Evolutionary conservation across 2,797 vertebrate species (phyloP), one percentile per base, ranked within the genome.

Genomic region (Chaenodraco wilsoni): DNA sequence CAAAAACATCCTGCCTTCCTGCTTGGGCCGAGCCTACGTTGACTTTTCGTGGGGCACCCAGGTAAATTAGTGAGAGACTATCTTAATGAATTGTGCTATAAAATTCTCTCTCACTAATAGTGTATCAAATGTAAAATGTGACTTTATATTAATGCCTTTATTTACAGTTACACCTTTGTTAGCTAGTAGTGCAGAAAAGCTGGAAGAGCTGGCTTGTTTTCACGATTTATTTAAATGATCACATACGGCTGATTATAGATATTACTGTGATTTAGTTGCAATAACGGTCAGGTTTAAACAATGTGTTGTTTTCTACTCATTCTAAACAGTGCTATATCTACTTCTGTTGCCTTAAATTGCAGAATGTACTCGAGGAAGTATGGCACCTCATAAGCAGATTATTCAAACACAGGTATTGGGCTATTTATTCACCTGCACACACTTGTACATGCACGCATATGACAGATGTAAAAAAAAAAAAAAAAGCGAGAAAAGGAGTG

Each of bases 1-100:
- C 94, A 94, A 95, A 95, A 95, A 95, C 94, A 95, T 95, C 95
- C 94, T 95, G 93, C 92, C 93, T 88, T 84, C 89, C 81, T 92
- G 92, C 90, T 62, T 80, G 85, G 44, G 74, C 88, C 69, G 72
- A 91, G 88, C 89, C 89, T 88, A 85, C 89, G 84, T 89, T 89
- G 88, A 88, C 90, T 92, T 92, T 87, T 84, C 80, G 43, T 14
- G 71, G 78, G 37, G 46, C 40, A 13, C 72, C 73, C 91, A 93
- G 92, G 88, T 31, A 79, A 91, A 92, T 54, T 84, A 82, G 37
- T 45, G 33, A 37, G 33, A 37, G 33, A 37, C 33, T 37, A 37
- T 37, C 33, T 2, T 7, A 37, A 9, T 37, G 33, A 37, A 37
- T 37, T 37, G 8, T 37, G 33, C 33, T 37, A 37, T 37, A 33